phyloP scores from a whole-genome alignment of 2,888 invertebrate species.

The Drosophila merina region DNA sequence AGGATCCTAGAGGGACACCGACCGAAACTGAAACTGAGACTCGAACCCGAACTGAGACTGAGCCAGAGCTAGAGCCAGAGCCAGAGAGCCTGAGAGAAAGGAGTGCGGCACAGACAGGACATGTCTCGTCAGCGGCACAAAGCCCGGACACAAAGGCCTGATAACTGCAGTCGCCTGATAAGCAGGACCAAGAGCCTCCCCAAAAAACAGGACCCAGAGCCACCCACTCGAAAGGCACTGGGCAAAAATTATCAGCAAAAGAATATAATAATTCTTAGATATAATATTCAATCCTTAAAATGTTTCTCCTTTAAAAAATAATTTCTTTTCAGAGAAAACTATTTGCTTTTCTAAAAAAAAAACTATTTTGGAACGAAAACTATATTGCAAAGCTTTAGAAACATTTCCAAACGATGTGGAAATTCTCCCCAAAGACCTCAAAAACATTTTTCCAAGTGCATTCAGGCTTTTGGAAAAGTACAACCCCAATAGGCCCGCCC shows the following conservation, averaged over 20 bases:
- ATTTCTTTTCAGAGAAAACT: too few relatives aligned
- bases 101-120: constrained; percentile 37
- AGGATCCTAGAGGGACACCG: constrained; percentile 4
- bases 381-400: too few relatives aligned
- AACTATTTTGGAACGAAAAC: too few relatives aligned
- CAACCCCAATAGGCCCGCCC: constrained; percentile 19
- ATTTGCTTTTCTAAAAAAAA: too few relatives aligned
- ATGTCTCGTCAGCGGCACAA: constrained; percentile 52
- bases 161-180: constrained; percentile 51
- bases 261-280: too few relatives aligned
- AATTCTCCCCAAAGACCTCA: too few relatives aligned
- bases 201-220: constrained; percentile 1
- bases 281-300: too few relatives aligned
- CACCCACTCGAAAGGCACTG: background rate
- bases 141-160: constrained; percentile 48
- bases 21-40: constrained; percentile 14
- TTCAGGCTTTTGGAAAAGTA: background rate
- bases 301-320: too few relatives aligned
- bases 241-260: background rate
- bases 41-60: constrained; percentile 5
- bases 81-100: constrained; percentile 1
- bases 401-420: too few relatives aligned
- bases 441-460: constrained; percentile 8
- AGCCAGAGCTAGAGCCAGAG: too few relatives aligned
- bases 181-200: constrained; percentile 17